phyloP scores from a whole-genome alignment of 2,113 vertebrate species.

The Amphiprion percula region DNA sequence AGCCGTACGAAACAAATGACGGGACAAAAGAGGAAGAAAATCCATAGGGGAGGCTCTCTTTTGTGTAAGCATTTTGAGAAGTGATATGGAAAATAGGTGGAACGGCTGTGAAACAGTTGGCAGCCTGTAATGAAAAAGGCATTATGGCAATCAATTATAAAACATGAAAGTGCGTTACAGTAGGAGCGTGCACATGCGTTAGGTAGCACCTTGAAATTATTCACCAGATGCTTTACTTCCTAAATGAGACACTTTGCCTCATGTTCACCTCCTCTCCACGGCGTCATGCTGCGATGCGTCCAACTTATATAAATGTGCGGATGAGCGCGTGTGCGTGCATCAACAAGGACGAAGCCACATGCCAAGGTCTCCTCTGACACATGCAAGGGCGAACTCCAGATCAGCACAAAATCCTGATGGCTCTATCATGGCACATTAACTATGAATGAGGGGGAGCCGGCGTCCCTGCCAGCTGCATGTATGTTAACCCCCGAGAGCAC shows the following conservation, averaged over 20 bases:
- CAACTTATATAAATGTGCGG: slow-evolving; percentile 7
- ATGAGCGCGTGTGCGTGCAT: background rate
- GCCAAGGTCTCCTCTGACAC: slow-evolving; percentile 42
- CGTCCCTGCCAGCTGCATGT: slow-evolving; percentile 11
- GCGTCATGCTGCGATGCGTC: background rate
- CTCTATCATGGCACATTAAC: slow-evolving; percentile 67
- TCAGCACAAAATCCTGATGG: slow-evolving; percentile 57
- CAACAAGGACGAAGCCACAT: slow-evolving; percentile 9
- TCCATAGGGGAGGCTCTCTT: background rate
- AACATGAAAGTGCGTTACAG: slow-evolving; percentile 25
- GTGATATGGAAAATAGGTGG: slow-evolving; percentile 8
- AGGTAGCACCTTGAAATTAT: slow-evolving; percentile 33
- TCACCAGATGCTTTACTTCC: slow-evolving; percentile 43
- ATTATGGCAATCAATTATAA: slow-evolving; percentile 26
- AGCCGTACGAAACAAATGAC: slow-evolving; percentile 5
- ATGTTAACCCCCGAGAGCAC: slow-evolving; percentile 19
- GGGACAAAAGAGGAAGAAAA: background rate
- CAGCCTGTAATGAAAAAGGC: slow-evolving; percentile 24
- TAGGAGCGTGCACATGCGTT: background rate
- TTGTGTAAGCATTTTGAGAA: slow-evolving; percentile 10
- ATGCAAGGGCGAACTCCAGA: slow-evolving; percentile 43
- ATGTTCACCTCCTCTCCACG: background rate
- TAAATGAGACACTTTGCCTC: slow-evolving; percentile 43
- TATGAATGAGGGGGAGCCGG: slow-evolving; percentile 34
- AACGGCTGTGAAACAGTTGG: slow-evolving; percentile 13